Base-by-base conservation (phyloP, 2,888 invertebrate genomes). In the Spilarctia lutea region DNA sequence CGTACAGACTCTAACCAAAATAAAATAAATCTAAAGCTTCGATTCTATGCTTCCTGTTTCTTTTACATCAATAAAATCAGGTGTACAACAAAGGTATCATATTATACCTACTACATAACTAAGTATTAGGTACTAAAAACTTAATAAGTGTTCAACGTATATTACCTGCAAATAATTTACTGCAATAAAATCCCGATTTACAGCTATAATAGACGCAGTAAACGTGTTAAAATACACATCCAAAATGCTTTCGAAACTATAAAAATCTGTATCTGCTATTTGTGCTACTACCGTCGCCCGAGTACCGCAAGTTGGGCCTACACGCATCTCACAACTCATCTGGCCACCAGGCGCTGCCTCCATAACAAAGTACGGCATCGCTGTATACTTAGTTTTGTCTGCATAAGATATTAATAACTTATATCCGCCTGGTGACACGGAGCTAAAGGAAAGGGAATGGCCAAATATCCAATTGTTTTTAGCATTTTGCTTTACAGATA, bases 341-440 rank as follows among this genome's bases (percentile, higher is more conserved):
- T 96, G 95, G 2, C 96, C 96, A 0, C 95, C 95, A 0, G 96
- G 96, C 0, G 96, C 94, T 7, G 94, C 93, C 82, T 96, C 95
- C 94, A 96, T 92, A 70, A 96, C 92, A 66, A 95, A 95, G 79
- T 96, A 96, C 0, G 95, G 95, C 73, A 95, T 75, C 3, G 89
- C 87, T 18, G 88, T 80, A 0, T 91, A 87, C 63, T 91, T 94
- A 13, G 81, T 83, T 73, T 92, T 94, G 80, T 94, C 92, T 39
- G 88, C 88, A 78, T 95, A 95, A 0, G 95, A 95, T 67, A 95
- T 74, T 65, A 94, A 81, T 27, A 95, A 75, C 81, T 93, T 95
- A 78, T 96, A 96, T 0, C 96, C 96, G 18, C 96, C 95, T 2
- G 96, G 96, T 11, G 95, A 93, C 8, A 96, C 95, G 0, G 96